phyloP scores from a whole-genome alignment of 2,797 vertebrate species.

The Lagocephalus sceleratus region DNA sequence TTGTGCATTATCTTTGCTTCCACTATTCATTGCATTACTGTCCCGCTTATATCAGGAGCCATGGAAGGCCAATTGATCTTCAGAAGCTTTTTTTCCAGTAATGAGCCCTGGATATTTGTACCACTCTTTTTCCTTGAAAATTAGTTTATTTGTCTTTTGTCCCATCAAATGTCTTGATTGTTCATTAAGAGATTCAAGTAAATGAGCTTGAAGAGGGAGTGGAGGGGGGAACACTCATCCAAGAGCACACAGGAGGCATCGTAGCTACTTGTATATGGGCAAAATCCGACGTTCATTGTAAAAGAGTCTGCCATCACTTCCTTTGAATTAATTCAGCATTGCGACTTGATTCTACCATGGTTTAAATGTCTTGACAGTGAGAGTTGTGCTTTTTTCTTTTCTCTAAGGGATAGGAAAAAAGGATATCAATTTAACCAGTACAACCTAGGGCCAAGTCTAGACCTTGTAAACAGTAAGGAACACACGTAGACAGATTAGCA shows the following conservation, averaged over 20 bases:
- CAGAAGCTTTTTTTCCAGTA: conserved; percentile 10
- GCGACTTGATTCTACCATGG: conserved; percentile 60
- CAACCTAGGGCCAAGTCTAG: conserved; percentile 42
- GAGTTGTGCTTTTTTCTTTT: conserved; percentile 41
- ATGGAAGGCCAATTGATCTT: conserved; percentile 15
- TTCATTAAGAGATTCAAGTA: conserved; percentile 47
- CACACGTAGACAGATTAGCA: conserved; percentile 34
- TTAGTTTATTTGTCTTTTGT: conserved; percentile 42
- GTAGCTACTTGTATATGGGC: conserved; percentile 57
- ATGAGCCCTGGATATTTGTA: conserved; percentile 6
- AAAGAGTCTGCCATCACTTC: conserved; percentile 66
- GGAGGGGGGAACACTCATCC: conserved; percentile 47
- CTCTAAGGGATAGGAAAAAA: conserved; percentile 63
- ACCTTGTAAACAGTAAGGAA: conserved; percentile 31
- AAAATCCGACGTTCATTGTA: conserved; percentile 62
- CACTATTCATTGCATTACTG: background rate
- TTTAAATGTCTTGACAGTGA: conserved; percentile 62
- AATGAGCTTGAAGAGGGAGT: conserved; percentile 71
- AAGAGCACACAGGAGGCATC: conserved; percentile 53
- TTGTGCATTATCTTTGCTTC: conserved; percentile 11
- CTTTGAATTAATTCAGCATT: conserved; percentile 76
- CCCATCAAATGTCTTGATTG: conserved; percentile 40
- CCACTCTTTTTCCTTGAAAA: conserved; percentile 12
- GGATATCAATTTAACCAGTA: conserved; percentile 44
- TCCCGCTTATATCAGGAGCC: conserved; percentile 4